These are phyloP conservation scores for Ranitomeya variabilis DNA, from an alignment of 2,113 vertebrate species.

Conservation along the genomic window DNA sequence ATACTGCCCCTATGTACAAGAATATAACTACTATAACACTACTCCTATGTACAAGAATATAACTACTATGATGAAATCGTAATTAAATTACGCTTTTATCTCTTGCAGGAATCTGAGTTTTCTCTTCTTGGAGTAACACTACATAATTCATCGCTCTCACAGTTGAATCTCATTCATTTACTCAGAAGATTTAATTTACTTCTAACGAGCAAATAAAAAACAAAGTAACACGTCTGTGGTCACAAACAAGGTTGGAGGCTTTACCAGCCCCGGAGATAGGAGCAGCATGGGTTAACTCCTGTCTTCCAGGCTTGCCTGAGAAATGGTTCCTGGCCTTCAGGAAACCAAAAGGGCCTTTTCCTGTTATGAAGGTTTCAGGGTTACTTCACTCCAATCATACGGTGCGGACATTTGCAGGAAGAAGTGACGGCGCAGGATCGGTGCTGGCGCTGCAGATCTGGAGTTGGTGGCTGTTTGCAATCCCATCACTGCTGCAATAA, in stretches of 20 bases:
- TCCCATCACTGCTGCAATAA: neutral
- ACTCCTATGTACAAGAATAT: neutral
- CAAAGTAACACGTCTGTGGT: too few species aligned
- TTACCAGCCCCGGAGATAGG: conserved; percentile 16
- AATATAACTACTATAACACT: neutral
- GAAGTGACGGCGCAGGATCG: conserved; percentile 62
- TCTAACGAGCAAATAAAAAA: neutral
- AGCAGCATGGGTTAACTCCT: conserved; percentile 82
- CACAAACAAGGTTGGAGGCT: neutral
- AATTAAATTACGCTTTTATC: neutral
- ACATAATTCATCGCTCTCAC: neutral
- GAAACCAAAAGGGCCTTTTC: conserved; percentile 96
- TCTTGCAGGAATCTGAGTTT: too few species aligned
- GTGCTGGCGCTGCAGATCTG: conserved; percentile 42
- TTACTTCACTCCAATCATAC: conserved; percentile 88
- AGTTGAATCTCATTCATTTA: neutral
- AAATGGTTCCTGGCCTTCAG: conserved; percentile 93
- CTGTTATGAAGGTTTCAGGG: conserved; percentile 94
- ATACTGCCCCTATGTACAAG: too few species aligned
- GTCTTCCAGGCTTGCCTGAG: conserved; percentile 90
- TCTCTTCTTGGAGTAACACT: neutral
- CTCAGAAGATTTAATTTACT: neutral
- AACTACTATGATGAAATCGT: neutral
- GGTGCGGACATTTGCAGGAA: conserved; percentile 86
- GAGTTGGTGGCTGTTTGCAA: neutral